Evolutionary conservation across 2,888 invertebrate genomes (phyloP), one percentile per base, ranked within the genome.

Genomic region (Mylabris sibirica): DNA sequence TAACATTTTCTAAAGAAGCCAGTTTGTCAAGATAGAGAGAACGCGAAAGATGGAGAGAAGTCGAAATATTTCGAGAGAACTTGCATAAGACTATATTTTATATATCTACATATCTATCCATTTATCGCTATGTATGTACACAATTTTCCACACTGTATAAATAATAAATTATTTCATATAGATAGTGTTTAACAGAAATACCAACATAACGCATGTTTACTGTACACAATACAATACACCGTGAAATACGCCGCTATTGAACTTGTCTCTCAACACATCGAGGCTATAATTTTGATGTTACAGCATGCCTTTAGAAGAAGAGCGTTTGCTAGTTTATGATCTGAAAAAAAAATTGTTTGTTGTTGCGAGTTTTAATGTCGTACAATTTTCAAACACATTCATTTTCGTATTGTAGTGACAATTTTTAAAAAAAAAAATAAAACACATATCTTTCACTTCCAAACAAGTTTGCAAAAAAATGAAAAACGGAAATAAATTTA

Each of bases 1-100:
- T 87, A 84, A 83, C 84, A 84, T 84, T 85, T 85, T 85, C 84
- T 84, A 84, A 84, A 84, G 84, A 79, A 83, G 82, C 82, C 82
- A 79, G 83, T 81, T 82, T 82, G 81, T 79, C 78, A 79, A 76
- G 30, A 30, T 8, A 30, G 30, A 30, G 30, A 30, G 30, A 30
- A 30, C 30, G 30, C 8, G 30, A 30, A 30, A 30, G 5, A 30
- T 30, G 30, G 30, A 30, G 78, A 78, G 77, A 80, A 79, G 79
- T 82, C 81, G 81, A 82, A 82, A 81, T 82, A 82, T 82, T 82
- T 81, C 79, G 80, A 81, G 77, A 77, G 77, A 71, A 66, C 66
- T 68, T 66, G 68, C 66, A 67, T 62, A 67, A 63, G 66, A 59
- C 60, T 30, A 34, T 34, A 41, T 22, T 63, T 44, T 22, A 49